Evolutionary conservation across 2,888 invertebrate genomes (phyloP).

Genomic region (Himalopsyche kuldschensis): DNA sequence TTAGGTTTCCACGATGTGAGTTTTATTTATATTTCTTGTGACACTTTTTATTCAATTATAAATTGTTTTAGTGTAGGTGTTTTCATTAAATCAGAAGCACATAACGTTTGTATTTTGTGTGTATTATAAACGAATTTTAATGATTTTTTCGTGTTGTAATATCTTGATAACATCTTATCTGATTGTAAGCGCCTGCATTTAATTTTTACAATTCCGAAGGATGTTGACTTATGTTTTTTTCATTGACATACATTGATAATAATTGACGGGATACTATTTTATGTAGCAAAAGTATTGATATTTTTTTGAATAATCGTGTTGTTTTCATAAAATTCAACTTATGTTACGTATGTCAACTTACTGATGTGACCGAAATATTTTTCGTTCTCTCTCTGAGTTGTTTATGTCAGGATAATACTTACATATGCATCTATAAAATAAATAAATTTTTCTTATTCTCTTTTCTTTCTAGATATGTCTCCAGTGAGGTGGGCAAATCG

Average conservation of each 20-base stretch:
- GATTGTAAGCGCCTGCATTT: background rate
- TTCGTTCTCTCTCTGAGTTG: too few species aligned
- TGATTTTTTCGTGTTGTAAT: background rate
- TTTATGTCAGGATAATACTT: background rate
- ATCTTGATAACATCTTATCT: background rate
- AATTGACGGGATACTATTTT: background rate
- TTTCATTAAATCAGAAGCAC: background rate
- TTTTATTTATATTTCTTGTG: background rate
- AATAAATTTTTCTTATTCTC: background rate
- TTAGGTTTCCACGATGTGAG: background rate
- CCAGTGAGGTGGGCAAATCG: slow-evolving; percentile 66
- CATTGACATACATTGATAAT: background rate
- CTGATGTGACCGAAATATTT: too few species aligned
- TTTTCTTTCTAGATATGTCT: slow-evolving; percentile 62
- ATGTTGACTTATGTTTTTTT: background rate
- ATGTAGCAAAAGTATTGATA: too few species aligned
- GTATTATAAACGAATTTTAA: background rate
- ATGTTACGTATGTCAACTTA: too few species aligned
- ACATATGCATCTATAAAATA: background rate
- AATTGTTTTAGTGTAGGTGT: too few species aligned
- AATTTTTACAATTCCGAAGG: background rate
- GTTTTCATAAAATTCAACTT: too few species aligned
- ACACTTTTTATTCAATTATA: background rate
- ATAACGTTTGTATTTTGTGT: background rate
- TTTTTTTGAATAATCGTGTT: too few species aligned